Evolutionary conservation across 1,140 invertebrate genomes (phyloP).

Genomic region (Drosophila sechellia): DNA sequence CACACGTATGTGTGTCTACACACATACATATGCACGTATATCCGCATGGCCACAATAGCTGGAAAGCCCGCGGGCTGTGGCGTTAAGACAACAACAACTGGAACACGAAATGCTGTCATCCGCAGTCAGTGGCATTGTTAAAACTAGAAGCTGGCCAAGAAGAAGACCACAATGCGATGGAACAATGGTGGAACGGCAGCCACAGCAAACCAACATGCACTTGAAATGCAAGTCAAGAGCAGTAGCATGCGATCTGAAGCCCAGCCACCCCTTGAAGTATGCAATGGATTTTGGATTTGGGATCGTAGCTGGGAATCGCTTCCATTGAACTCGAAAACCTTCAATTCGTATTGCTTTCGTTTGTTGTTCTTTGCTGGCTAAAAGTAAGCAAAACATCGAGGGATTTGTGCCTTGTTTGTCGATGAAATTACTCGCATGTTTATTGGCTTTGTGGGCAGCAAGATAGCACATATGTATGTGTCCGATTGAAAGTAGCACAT

Average conservation of each 20-base stretch:
- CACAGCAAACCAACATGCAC: slow-evolving; percentile 52
- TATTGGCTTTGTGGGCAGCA: slow-evolving; percentile 30
- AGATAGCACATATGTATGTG: neutral
- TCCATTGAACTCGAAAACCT: slow-evolving; percentile 34
- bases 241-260: slow-evolving; percentile 7
- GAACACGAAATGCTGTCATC: slow-evolving; percentile 63
- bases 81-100: slow-evolving; percentile 25
- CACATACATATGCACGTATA: neutral
- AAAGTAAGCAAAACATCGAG: slow-evolving; percentile 45
- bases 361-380: slow-evolving; percentile 43
- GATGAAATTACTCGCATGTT: slow-evolving; percentile 64
- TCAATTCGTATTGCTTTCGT: slow-evolving; percentile 34
- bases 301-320: slow-evolving; percentile 1
- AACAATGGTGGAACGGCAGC: slow-evolving; percentile 37
- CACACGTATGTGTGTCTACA: neutral
- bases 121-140: slow-evolving; percentile 70
- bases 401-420: slow-evolving; percentile 54
- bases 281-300: slow-evolving; percentile 15
- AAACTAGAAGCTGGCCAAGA: slow-evolving; percentile 41
- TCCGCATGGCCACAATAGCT: neutral
- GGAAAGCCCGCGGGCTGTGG: slow-evolving; percentile 8
- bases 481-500: neutral
- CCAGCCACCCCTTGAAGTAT: slow-evolving; percentile 23
- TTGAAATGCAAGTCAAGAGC: slow-evolving; percentile 79
- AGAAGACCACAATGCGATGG: slow-evolving; percentile 25